These are phyloP conservation scores for Mimas tiliae DNA, from an alignment of 2,888 invertebrate genomes.

Conservation along the genomic window DNA sequence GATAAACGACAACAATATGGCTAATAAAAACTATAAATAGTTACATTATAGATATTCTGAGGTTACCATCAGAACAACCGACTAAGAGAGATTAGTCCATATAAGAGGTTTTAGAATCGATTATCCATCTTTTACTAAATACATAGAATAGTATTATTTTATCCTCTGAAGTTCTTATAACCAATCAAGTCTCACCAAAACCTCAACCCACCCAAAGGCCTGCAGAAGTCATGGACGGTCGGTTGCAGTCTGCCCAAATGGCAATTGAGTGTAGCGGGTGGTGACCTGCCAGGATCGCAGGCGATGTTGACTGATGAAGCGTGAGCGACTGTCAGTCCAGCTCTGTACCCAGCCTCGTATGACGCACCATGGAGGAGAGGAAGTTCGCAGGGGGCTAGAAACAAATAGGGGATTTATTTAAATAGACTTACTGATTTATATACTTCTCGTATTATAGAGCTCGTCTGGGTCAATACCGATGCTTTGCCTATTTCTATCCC, in stretches of 20 bases:
- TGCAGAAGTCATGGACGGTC: conserved; percentile 80
- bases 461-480: no score
- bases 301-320: conserved; percentile 91
- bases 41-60: no score
- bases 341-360: conserved; percentile 91
- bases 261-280: conserved; percentile 86
- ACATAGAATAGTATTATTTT: no score
- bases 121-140: no score
- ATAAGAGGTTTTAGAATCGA: no score
- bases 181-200: not conserved
- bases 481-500: no score
- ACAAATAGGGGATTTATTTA: not conserved
- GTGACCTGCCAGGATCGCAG: conserved; percentile 85
- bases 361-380: conserved; percentile 87
- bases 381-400: conserved; percentile 87
- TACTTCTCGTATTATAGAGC: no score
- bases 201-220: conserved; percentile 65
- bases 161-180: no score
- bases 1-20: no score
- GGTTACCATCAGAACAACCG: no score
- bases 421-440: not conserved
- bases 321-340: conserved; percentile 92
- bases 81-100: no score
- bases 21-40: no score
- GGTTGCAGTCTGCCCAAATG: conserved; percentile 87